phyloP scores from a whole-genome alignment of 92 coral and sea anemone species.

The Phenganax stokvisi region DNA sequence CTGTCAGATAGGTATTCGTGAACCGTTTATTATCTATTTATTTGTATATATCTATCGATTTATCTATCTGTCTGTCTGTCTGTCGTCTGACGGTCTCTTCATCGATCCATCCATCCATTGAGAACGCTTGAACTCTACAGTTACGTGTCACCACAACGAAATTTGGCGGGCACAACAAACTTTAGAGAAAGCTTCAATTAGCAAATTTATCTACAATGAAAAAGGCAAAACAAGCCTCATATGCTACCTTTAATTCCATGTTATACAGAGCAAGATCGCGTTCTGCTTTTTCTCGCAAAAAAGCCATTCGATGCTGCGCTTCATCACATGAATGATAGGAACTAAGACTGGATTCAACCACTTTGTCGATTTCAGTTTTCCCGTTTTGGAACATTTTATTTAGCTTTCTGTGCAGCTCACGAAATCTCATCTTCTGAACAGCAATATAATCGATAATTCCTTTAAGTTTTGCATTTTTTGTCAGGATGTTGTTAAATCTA shows the following conservation, averaged over 20 bases:
- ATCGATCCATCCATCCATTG: too few species aligned
- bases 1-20: too few species aligned
- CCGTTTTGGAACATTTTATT: conserved; percentile 55
- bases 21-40: too few species aligned
- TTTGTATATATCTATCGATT: too few species aligned
- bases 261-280: conserved; percentile 75
- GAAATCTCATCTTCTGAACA: conserved; percentile 70
- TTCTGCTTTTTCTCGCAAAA: conserved; percentile 78
- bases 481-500: conserved; percentile 65
- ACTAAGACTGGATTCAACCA: conserved; percentile 68
- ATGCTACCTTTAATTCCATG: conserved; percentile 57
- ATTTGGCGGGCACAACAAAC: too few species aligned
- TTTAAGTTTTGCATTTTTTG: conserved; percentile 61
- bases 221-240: too few species aligned
- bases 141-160: too few species aligned
- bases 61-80: too few species aligned
- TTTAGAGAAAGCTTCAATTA: too few species aligned
- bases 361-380: conserved; percentile 57
- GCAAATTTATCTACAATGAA: too few species aligned
- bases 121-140: too few species aligned
- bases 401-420: conserved; percentile 60
- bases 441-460: conserved; percentile 64
- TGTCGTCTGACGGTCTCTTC: too few species aligned
- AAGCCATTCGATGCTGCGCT: conserved; percentile 92
- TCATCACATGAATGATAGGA: conserved; percentile 79